Evolutionary conservation across 2,888 invertebrate species (phyloP), one percentile per base, ranked within the genome.

Genomic region (Drosophila quinaria): DNA sequence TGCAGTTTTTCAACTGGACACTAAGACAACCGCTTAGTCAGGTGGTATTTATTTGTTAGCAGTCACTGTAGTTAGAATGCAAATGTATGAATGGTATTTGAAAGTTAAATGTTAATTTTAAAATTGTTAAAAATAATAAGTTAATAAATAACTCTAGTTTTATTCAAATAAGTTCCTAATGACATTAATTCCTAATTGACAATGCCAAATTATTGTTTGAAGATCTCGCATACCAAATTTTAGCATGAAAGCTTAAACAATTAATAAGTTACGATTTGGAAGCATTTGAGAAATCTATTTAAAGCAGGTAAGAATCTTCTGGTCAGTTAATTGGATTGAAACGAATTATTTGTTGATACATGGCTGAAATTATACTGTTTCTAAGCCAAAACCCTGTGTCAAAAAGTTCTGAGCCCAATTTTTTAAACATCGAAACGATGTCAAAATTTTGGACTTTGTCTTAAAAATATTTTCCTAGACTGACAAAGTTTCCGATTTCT

Each of bases 51-150:
- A 31, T 15, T 31, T 10, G 33, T 33, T 19, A 3, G 19, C 33
- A 33, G 33, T 50, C 33, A 50, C 33, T 50, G 33, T 33, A 42
- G 42, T 11, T 19, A 19, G 19, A 19, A 19, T 42, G 11, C 42
- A 42, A 19, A 42, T 42, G 2, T 13, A 22, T 19, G 17, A 17
- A 11, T 41, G 10, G 10, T 4, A 1, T 3, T 39, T 41, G 9
- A 41, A 3, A 15, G 39, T 5, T 25, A 35, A 35, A 35, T 13
- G n/a, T 35, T 13, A 4, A 13, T 35, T 4, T 35, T 1, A 13
- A 4, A 35, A 13, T 31, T 10, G 3, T 3, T 31, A 3, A 10
- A 0, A 31, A 8, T 10, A 31, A 9, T 2, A 31, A 10, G 2
- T 9, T 9, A 0, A 10, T 31, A 29, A 29, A 29, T 29, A 29